Conservation (phyloP, 2,797 vertebrate species). For the Sebastes melanostomus region DNA sequence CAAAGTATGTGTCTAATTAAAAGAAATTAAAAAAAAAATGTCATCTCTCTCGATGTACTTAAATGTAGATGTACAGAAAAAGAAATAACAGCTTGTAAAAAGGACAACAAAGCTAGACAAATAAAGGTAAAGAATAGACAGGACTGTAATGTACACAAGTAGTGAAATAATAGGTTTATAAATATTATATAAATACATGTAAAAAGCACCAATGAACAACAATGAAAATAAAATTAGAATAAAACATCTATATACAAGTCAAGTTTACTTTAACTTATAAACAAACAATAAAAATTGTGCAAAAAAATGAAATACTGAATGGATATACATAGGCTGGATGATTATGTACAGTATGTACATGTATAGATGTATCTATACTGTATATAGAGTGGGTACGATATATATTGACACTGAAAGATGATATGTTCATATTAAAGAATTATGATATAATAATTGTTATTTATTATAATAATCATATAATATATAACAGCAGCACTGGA, state of each 20-base stretch:
- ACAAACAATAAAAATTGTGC: no score
- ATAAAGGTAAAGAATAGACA: neutral
- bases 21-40: no score
- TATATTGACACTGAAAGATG: neutral
- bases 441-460: no score
- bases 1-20: neutral
- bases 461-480: no score
- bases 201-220: no score
- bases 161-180: neutral
- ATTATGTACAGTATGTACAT: no score
- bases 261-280: accelerated
- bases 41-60: neutral
- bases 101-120: neutral
- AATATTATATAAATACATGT: neutral
- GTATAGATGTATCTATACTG: neutral
- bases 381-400: no score
- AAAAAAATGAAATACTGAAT: no score
- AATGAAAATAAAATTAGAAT: no score
- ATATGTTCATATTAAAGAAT: neutral
- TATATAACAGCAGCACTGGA: no score
- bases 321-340: no score
- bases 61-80: neutral
- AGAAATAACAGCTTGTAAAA: neutral
- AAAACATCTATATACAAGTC: no score
- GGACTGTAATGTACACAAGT: neutral